A percentile compares a stretch with the other conserved stretches of the same genome.
Conservation (phyloP, 64 coral and sea anemone species). For the Montipora efflorescens region DNA sequence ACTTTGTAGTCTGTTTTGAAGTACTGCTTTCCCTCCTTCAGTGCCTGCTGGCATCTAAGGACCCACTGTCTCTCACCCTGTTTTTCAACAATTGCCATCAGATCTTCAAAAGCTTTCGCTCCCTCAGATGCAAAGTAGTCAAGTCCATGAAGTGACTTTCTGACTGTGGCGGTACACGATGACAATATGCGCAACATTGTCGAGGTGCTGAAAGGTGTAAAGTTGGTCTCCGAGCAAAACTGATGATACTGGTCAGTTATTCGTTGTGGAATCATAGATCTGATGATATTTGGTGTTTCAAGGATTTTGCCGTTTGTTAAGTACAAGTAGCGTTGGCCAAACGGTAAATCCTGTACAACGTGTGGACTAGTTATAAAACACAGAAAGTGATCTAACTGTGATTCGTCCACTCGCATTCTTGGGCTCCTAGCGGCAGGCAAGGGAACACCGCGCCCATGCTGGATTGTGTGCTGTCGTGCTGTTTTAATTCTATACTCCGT, state of each 20-base stretch:
- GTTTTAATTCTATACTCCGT: constrained; percentile 36
- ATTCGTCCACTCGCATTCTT: background rate
- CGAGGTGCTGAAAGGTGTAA: constrained; percentile 11
- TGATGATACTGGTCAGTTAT: background rate
- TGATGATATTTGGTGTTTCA: constrained; percentile 19
- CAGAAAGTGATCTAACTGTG: constrained; percentile 20
- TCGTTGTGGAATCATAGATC: constrained; percentile 9
- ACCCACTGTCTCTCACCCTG: constrained; percentile 15
- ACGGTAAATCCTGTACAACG: constrained; percentile 18
- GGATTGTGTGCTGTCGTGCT: background rate
- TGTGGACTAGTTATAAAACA: constrained; percentile 17
- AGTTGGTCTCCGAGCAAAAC: constrained; percentile 2
- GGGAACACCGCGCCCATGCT: constrained; percentile 23
- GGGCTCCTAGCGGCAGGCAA: constrained; percentile 11
- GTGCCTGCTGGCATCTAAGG: constrained; percentile 5
- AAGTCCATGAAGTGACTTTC: constrained; percentile 18
- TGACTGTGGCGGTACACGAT: background rate
- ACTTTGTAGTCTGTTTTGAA: constrained; percentile 2
- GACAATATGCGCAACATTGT: constrained; percentile 40
- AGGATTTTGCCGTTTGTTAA: constrained; percentile 17
- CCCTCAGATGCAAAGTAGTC: constrained; percentile 32
- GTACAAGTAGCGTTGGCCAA: constrained; percentile 15
- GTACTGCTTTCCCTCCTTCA: constrained; percentile 24
- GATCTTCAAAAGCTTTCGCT: constrained; percentile 22
- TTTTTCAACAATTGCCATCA: constrained; percentile 27